Percentiles rank a stretch among this genome's conserved stretches.
phyloP scores from a whole-genome alignment of 2,888 invertebrate genomes.

The Eristalis pertinax region DNA sequence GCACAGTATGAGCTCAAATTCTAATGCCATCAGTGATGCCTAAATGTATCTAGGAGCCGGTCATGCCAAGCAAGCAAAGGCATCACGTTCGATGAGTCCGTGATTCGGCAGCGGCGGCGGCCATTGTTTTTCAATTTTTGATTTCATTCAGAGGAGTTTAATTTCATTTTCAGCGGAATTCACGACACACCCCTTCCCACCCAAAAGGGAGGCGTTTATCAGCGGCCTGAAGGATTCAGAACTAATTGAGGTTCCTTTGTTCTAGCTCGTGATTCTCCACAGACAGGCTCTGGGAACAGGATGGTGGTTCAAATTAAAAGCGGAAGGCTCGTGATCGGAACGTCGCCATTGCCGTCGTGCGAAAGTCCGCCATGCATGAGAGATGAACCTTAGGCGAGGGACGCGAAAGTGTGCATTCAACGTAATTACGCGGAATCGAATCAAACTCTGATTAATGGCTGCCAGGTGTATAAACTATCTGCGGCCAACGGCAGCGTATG shows the following conservation, averaged over 20 bases:
- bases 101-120: neutral
- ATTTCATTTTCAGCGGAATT: neutral
- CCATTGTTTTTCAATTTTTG: neutral
- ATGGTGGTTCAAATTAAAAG: slow-evolving; percentile 4
- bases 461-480: neutral
- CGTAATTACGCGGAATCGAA: slow-evolving; percentile 2
- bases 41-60: neutral
- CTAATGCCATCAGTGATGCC: neutral
- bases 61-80: neutral
- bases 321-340: slow-evolving; percentile 5
- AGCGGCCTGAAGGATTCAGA: neutral
- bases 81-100: neutral
- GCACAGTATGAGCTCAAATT: neutral
- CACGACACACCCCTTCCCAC: neutral
- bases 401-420: neutral
- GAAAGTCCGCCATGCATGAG: neutral
- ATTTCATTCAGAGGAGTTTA: neutral
- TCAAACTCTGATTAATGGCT: neutral
- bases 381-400: neutral
- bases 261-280: neutral
- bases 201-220: no score
- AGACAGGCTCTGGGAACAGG: neutral
- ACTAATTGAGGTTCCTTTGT: slow-evolving; percentile 6
- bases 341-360: neutral
- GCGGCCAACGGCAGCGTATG: neutral